Conservation (phyloP, 2,888 invertebrate species). For the Chalcosyrphus nemorum region DNA sequence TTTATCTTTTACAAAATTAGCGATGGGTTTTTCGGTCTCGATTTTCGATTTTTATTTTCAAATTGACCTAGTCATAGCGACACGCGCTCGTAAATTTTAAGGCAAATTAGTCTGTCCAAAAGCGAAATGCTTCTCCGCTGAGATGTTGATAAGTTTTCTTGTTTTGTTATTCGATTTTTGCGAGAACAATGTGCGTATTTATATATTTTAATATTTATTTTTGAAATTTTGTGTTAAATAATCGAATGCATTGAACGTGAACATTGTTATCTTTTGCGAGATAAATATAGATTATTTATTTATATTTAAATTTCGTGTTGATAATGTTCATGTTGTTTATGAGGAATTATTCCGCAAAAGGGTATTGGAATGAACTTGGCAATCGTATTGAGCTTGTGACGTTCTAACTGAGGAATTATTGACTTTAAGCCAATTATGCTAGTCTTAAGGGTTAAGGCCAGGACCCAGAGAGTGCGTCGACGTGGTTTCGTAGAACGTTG, state of each 20-base stretch:
- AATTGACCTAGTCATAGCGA: conserved; percentile 20
- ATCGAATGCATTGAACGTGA: background rate
- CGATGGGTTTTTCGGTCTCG: background rate
- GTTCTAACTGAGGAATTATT: too few species aligned
- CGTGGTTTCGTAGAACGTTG: too few species aligned
- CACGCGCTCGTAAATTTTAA: conserved; percentile 18
- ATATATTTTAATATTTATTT: background rate
- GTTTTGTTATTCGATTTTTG: too few species aligned
- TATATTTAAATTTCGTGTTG: conserved; percentile 7
- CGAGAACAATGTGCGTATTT: too few species aligned
- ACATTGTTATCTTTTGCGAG: background rate
- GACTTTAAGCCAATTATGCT: too few species aligned
- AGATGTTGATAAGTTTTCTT: background rate
- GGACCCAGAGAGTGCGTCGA: too few species aligned
- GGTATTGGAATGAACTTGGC: too few species aligned
- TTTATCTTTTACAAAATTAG: background rate
- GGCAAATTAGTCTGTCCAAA: background rate
- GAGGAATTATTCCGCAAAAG: too few species aligned
- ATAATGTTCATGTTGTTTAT: too few species aligned
- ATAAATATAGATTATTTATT: background rate
- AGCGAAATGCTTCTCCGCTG: background rate
- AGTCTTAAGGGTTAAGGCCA: too few species aligned
- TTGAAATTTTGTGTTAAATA: background rate
- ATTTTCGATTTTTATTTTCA: conserved; percentile 12
- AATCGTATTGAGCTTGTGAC: too few species aligned